Evolutionary conservation across 2,888 invertebrate species (phyloP).

Genomic region (Strigamia crassipes): DNA sequence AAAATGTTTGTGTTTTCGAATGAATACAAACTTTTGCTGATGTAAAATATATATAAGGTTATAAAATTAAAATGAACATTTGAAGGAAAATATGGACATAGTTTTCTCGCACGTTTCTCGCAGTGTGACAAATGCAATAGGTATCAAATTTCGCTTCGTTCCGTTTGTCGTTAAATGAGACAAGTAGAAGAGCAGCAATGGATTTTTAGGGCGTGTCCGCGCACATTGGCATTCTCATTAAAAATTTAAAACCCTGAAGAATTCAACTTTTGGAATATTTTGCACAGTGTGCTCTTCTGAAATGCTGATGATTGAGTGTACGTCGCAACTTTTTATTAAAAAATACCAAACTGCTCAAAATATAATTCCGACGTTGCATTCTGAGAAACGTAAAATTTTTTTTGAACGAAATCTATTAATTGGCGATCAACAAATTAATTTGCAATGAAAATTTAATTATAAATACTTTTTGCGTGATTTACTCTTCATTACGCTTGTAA

Average conservation of each 20-base stretch:
- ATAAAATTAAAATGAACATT: background rate
- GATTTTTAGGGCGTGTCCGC: conserved; percentile 7
- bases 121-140: conserved; percentile 13
- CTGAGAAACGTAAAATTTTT: no score
- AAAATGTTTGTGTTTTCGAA: no score
- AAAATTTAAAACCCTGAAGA: conserved; percentile 11
- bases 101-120: background rate
- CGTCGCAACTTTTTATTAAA: background rate
- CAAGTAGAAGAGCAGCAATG: conserved; percentile 10
- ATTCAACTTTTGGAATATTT: background rate
- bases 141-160: background rate
- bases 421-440: background rate
- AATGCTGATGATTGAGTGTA: background rate
- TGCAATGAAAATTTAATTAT: background rate
- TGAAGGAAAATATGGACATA: background rate
- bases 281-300: background rate
- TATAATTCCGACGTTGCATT: no score
- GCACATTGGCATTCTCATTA: conserved; percentile 10
- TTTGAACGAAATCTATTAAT: no score
- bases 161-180: background rate
- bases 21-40: no score
- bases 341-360: background rate
- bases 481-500: background rate
- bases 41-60: no score
- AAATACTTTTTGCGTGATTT: background rate